Conservation (phyloP, 2,888 invertebrate genomes). For the Eulithis testata region DNA sequence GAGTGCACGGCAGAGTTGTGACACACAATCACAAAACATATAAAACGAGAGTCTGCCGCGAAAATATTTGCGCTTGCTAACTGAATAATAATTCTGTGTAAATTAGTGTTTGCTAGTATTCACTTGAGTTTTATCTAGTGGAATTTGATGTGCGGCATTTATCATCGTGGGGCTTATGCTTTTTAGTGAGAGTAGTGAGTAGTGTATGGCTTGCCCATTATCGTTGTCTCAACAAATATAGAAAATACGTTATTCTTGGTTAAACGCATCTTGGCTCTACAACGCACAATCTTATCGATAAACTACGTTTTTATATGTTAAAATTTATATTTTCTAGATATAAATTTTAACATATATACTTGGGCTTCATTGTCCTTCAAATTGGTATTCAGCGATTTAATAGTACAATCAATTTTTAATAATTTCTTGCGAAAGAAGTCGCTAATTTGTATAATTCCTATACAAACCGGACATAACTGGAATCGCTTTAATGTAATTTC, state of each 20-base stretch:
- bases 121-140: conserved; percentile 6
- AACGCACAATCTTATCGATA: no score
- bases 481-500: conserved; percentile 46
- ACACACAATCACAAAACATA: conserved; percentile 42
- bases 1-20: conserved; percentile 48
- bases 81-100: conserved; percentile 53
- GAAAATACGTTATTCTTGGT: no score
- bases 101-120: conserved; percentile 4
- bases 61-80: conserved; percentile 66
- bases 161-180: not conserved
- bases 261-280: no score
- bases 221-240: no score
- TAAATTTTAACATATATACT: no score
- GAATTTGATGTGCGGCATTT: conserved; percentile 9
- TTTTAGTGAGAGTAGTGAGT: not conserved
- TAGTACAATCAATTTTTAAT: no score
- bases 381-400: no score
- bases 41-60: conserved; percentile 52
- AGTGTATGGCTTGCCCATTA: not conserved
- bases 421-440: no score
- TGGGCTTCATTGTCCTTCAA: no score
- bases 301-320: no score
- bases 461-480: conserved; percentile 52
- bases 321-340: no score
- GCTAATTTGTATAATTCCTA: not conserved